These are phyloP conservation scores for Coregonus sp. DNA, from an alignment of 2,797 vertebrate genomes.

Conservation along the genomic window DNA sequence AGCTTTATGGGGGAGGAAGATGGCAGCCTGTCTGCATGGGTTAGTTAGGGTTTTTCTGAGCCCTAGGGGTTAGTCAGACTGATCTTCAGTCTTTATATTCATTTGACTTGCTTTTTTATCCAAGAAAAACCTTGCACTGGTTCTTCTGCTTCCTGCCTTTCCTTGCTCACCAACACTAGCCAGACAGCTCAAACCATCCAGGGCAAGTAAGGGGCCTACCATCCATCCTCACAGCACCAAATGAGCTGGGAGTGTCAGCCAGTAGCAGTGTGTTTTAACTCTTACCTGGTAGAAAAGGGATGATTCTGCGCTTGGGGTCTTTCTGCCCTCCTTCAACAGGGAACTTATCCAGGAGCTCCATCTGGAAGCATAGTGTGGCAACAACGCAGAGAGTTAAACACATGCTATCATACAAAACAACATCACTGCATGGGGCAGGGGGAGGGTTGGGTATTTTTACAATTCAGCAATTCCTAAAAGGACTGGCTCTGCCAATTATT, in stretches of 20 bases:
- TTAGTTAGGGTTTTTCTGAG: no score
- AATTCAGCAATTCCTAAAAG: constrained; percentile 65
- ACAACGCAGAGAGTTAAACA: neutral
- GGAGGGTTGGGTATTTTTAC: constrained; percentile 44
- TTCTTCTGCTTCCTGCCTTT: no score
- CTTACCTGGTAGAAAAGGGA: constrained; percentile 95
- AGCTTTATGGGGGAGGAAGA: no score
- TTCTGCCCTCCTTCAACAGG: constrained; percentile 99
- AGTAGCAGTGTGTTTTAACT: constrained; percentile 17
- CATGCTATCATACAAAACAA: neutral
- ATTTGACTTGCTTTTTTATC: no score
- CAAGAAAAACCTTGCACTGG: no score
- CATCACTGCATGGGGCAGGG: no score
- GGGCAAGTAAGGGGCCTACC: no score
- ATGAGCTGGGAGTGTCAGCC: neutral
- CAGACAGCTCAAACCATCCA: no score
- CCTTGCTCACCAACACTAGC: no score
- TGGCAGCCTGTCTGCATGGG: no score
- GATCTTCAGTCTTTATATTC: no score
- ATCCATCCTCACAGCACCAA: neutral
- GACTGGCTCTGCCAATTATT: constrained; percentile 59
- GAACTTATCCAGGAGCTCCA: constrained; percentile 99
- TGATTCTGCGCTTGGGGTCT: constrained; percentile 96
- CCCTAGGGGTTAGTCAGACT: no score
- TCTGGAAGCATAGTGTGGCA: constrained; percentile 72